Conservation (phyloP, 2,888 invertebrate species). For the Fragum fragum region DNA sequence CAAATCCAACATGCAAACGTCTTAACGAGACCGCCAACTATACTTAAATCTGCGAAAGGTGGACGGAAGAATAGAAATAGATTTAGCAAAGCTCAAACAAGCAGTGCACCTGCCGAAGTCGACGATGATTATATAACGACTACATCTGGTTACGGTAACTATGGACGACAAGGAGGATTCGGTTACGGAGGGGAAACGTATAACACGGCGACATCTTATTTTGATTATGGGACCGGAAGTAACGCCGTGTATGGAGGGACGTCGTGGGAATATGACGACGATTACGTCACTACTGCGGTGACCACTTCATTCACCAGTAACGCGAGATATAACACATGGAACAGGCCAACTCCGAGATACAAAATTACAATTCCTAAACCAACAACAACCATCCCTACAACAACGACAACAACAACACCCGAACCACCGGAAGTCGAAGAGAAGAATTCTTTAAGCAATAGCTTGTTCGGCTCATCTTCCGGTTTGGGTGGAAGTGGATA, state of each 20-base stretch:
- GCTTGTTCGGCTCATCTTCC: conserved; percentile 14
- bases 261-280: conserved; percentile 29
- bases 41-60: not conserved
- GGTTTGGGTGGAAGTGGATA: conserved; percentile 27
- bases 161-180: conserved; percentile 10
- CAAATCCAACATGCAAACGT: not conserved
- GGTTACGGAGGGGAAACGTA: not conserved
- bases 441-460: not conserved
- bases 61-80: not conserved
- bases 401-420: conserved; percentile 17
- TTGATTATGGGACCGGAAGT: conserved; percentile 8
- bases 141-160: conserved; percentile 7
- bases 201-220: not conserved
- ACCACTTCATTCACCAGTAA: not conserved
- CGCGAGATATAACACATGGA: not conserved
- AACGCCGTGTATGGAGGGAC: not conserved
- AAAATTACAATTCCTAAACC: not conserved
- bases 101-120: not conserved
- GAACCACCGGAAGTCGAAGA: conserved; percentile 36
- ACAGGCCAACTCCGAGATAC: not conserved
- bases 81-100: not conserved
- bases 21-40: conserved; percentile 10
- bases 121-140: conserved; percentile 13
- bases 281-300: not conserved
- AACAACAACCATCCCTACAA: conserved; percentile 2